Conservation (phyloP, 1,140 invertebrate genomes). For the Vollenhovia emeryi region DNA sequence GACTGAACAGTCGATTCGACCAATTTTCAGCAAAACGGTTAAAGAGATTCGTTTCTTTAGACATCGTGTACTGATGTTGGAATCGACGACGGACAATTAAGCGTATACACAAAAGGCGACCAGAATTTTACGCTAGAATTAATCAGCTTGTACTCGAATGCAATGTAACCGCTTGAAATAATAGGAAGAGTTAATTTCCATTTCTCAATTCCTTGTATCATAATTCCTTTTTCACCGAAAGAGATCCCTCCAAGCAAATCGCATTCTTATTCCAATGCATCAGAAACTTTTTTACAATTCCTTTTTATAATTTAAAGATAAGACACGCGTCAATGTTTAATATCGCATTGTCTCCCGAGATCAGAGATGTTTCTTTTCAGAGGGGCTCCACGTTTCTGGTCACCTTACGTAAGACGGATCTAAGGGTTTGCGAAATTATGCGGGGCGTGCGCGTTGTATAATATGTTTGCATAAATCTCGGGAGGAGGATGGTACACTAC, state of each 20-base stretch:
- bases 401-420: conserved; percentile 30
- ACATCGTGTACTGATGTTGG: neutral
- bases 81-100: neutral
- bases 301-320: neutral
- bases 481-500: neutral
- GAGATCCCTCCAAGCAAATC: neutral
- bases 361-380: neutral
- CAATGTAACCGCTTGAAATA: neutral
- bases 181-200: neutral
- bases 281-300: neutral
- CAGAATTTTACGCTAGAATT: conserved; percentile 29
- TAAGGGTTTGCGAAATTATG: conserved; percentile 7
- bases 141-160: neutral
- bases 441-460: neutral
- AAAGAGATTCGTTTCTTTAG: neutral
- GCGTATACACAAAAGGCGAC: conserved; percentile 29
- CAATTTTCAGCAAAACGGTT: conserved; percentile 30
- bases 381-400: conserved; percentile 23
- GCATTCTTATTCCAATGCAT: neutral
- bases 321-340: too few species aligned
- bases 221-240: neutral
- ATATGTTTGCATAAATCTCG: conserved; percentile 2
- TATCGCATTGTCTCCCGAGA: neutral
- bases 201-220: neutral
- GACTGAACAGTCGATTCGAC: conserved; percentile 13